Evolutionary conservation across 2,797 vertebrate species (phyloP), one percentile per base, ranked within the genome.

Genomic region (Triplophysa yarkandensis): DNA sequence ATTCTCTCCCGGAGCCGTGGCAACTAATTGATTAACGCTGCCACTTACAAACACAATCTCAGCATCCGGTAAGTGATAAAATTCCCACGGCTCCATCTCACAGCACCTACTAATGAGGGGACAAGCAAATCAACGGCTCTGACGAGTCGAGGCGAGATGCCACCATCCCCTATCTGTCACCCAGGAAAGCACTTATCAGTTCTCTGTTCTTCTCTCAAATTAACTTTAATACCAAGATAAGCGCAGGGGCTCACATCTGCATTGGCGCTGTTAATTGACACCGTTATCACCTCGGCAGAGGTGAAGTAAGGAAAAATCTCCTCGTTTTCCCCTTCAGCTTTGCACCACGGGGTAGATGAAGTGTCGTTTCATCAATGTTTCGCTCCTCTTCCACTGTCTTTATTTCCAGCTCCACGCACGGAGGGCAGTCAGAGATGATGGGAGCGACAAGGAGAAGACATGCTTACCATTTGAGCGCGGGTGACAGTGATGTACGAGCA

Each of bases 401-500:
- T 57, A 43, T 65, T 46, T 32, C 55, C 28, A 50, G 36, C 48
- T 70, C 50, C 55, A 52, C 16, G 19, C 7, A 62, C 10, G 17
- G 14, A 46, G 27, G 84, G 80, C 87, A 87, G 86, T 87, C 86
- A 83, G 78, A 19, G 88, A 88, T 85, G 86, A 87, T 76, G 76
- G 76, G 21, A 50, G 44, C 55, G 50, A 68, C 79, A 14, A 77
- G 77, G 82, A 77, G 83, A 63, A 83, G 86, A 85, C 28, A 75
- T 80, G 82, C 83, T 81, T 75, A 62, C 85, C 77, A 78, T 81
- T 71, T 78, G 62, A 76, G 77, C 76, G 10, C 50, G 69, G 80
- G 73, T 88, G 91, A 90, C 88, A 90, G 82, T 91, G 90, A 93
- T 87, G 86, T 90, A 92, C 83, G 89, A 91, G 86, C 77, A 70